Percentiles rank a stretch among this genome's conserved stretches.
Evolutionary conservation across 2,888 invertebrate genomes (phyloP).

Genomic region (Phaonia tiefii): DNA sequence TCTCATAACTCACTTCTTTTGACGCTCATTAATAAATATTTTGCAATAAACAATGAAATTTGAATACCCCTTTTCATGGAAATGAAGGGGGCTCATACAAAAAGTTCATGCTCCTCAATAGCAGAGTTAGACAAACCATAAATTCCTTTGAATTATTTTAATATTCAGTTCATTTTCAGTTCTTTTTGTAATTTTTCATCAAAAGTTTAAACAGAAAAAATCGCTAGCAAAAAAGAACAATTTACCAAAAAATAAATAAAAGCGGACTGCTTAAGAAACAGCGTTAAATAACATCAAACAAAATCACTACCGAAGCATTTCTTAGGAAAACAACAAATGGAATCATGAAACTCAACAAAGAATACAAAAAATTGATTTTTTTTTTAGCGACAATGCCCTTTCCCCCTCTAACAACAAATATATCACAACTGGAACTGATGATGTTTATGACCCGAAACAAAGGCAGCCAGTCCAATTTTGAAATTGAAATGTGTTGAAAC

Average conservation of each 20-base stretch:
- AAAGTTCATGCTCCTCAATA: too few relatives aligned
- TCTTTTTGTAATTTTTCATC: too few relatives aligned
- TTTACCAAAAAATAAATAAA: constrained; percentile 2
- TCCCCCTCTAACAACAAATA: too few relatives aligned
- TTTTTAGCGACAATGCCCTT: constrained; percentile 10
- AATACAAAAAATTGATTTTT: neutral
- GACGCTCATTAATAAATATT: too few relatives aligned
- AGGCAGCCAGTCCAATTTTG: too few relatives aligned
- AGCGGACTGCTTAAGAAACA: constrained; percentile 8
- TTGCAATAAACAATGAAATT: too few relatives aligned
- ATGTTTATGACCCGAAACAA: neutral
- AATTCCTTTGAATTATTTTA: constrained; percentile 11
- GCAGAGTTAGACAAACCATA: neutral
- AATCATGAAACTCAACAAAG: neutral
- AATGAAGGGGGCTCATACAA: too few relatives aligned
- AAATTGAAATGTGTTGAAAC: too few relatives aligned
- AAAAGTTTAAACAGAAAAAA: neutral
- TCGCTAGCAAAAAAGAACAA: neutral
- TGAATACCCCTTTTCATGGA: too few relatives aligned
- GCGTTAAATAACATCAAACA: constrained; percentile 51
- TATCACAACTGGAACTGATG: constrained; percentile 48
- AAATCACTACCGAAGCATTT: constrained; percentile 52
- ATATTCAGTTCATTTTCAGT: neutral
- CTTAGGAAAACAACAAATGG: constrained; percentile 38
- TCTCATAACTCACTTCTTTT: too few relatives aligned